Conservation (phyloP, 1,140 invertebrate genomes). For the Odontomachus brunneus region DNA sequence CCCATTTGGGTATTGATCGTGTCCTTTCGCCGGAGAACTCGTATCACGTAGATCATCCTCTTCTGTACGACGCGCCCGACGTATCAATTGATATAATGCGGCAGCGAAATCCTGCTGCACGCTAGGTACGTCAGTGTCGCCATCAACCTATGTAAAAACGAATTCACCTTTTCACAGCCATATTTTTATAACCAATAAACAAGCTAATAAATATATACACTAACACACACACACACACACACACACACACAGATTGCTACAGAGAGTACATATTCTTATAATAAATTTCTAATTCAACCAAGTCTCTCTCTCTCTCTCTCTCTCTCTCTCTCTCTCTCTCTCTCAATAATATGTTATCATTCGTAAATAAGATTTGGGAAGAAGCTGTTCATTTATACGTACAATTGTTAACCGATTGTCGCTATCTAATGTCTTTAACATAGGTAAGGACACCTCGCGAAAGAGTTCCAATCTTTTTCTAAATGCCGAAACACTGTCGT, state of each 20-base stretch:
- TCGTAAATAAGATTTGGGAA: background rate
- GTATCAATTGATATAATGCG: conserved; percentile 89
- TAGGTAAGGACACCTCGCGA: conserved; percentile 93
- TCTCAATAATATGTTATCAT: too few relatives aligned
- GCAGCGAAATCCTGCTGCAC: conserved; percentile 91
- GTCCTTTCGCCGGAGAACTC: background rate
- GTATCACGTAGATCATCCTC: conserved; percentile 73
- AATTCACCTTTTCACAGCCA: background rate
- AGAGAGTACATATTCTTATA: too few relatives aligned
- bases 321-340: too few relatives aligned
- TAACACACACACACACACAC: too few relatives aligned
- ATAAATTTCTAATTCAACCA: too few relatives aligned
- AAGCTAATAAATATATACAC: too few relatives aligned
- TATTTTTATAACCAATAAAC: too few relatives aligned
- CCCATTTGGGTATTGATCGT: conserved; percentile 65
- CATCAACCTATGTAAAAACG: conserved; percentile 88
- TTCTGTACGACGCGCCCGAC: conserved; percentile 83
- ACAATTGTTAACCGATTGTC: conserved; percentile 92
- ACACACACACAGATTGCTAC: too few relatives aligned
- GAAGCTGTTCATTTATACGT: conserved; percentile 79
- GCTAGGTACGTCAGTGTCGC: conserved; percentile 91
- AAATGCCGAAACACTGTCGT: conserved; percentile 94
- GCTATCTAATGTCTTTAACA: conserved; percentile 93
- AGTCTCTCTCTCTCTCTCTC: too few relatives aligned
- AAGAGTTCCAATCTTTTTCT: conserved; percentile 93